These are phyloP conservation scores for Timema cristinae DNA, from an alignment of 2,888 invertebrate species.

Conservation along the genomic window DNA sequence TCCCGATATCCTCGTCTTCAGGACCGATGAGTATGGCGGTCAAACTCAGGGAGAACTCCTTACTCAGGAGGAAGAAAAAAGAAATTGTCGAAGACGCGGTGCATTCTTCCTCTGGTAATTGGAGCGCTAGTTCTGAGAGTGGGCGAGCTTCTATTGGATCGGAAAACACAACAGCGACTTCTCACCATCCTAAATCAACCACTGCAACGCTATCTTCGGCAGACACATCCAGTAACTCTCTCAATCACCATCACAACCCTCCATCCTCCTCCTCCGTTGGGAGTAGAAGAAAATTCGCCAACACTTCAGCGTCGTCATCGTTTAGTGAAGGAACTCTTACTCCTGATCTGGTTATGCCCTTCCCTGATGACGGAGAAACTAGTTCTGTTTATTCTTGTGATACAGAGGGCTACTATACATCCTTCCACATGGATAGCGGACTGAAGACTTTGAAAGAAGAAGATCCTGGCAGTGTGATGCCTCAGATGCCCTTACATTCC, in stretches of 20 bases:
- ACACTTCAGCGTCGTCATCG: constrained; percentile 76
- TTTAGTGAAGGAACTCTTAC: constrained; percentile 44
- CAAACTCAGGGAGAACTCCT: constrained; percentile 70
- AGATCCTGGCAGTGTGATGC: constrained; percentile 56
- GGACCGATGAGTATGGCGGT: constrained; percentile 60
- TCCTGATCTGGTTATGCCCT: constrained; percentile 26
- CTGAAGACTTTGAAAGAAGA: constrained; percentile 78
- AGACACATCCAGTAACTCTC: constrained; percentile 65
- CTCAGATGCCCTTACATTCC: constrained; percentile 68
- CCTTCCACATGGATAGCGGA: constrained; percentile 95
- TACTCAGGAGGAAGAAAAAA: constrained; percentile 61
- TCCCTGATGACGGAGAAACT: constrained; percentile 28
- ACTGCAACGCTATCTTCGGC: constrained; percentile 44
- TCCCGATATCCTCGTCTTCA: constrained; percentile 53
- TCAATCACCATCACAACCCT: constrained; percentile 54
- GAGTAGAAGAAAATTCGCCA: constrained; percentile 61
- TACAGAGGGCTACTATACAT: constrained; percentile 96
- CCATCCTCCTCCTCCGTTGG: constrained; percentile 66
- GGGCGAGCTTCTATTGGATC: constrained; percentile 75
- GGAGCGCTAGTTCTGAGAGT: constrained; percentile 90
- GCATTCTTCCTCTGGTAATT: constrained; percentile 89
- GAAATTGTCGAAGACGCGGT: constrained; percentile 64
- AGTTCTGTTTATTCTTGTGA: constrained; percentile 93
- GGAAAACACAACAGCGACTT: constrained; percentile 41
- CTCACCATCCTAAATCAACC: constrained; percentile 64